A percentile compares a stretch with the other conserved stretches of the same genome.
Evolutionary conservation across 1,140 invertebrate species (phyloP).

Genomic region (Ectropis grisescens): DNA sequence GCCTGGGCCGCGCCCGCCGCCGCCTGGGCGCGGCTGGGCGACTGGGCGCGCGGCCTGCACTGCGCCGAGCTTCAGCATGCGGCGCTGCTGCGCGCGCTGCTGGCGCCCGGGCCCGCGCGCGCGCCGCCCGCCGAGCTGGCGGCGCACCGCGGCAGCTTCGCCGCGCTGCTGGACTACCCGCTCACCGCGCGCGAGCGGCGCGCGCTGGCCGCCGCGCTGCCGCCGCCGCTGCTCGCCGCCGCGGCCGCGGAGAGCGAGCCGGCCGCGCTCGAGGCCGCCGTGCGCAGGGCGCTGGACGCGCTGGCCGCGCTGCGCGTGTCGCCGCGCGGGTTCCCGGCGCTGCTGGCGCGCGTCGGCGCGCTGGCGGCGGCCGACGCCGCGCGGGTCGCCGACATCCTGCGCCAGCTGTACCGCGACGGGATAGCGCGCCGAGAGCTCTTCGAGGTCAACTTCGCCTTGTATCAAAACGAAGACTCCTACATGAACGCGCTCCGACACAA

Average conservation of each 20-base stretch:
- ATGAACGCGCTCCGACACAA: conserved; percentile 27
- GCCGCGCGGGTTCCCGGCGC: no score
- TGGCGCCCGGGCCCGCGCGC: conserved; percentile 9
- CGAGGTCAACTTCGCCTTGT: conserved; percentile 18
- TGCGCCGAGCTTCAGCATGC: conserved; percentile 37
- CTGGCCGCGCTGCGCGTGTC: no score
- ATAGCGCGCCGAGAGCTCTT: conserved; percentile 28
- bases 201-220: conserved; percentile 8
- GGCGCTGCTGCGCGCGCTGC: conserved; percentile 24
- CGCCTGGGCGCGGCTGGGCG: conserved; percentile 22
- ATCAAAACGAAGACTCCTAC: conserved; percentile 23
- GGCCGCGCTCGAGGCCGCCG: no score
- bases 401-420: conserved; percentile 16
- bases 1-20: conserved; percentile 28
- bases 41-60: conserved; percentile 25
- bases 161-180: conserved; percentile 27
- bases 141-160: conserved; percentile 22
- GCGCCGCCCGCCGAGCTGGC: conserved; percentile 7
- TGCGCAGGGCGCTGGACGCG: no score
- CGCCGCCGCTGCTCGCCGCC: conserved; percentile 19
- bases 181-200: conserved; percentile 26
- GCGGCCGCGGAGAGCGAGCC: background rate
- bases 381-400: conserved; percentile 13
- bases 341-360: conserved; percentile 5
- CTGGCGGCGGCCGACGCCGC: conserved; percentile 13